phyloP scores from a whole-genome alignment of 2,888 invertebrate genomes.

The Microplitis deprimator region DNA sequence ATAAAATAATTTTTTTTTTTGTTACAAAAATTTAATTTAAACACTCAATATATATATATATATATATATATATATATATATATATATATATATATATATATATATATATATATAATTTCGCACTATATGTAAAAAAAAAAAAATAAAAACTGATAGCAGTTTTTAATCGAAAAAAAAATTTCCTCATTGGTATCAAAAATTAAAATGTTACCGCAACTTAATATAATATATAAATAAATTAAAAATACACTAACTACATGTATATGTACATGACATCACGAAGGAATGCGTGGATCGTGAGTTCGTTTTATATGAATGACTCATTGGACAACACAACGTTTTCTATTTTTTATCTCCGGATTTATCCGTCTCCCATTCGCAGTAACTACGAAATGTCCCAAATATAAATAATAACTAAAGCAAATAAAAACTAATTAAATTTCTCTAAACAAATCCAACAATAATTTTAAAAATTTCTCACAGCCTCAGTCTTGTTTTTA shows the following conservation, averaged over 20 bases:
- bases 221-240: neutral
- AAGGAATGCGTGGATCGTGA: slow-evolving; percentile 64
- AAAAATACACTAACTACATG: slow-evolving; percentile 13
- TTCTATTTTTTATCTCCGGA: slow-evolving; percentile 21
- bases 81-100: too few relatives aligned
- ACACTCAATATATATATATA: too few relatives aligned
- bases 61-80: too few relatives aligned
- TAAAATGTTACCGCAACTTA: too few relatives aligned
- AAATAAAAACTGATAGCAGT: too few relatives aligned
- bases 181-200: too few relatives aligned
- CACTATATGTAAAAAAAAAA: too few relatives aligned
- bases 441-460: neutral
- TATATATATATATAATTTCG: too few relatives aligned
- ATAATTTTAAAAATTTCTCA: neutral
- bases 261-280: slow-evolving; percentile 62
- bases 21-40: too few relatives aligned
- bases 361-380: neutral
- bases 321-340: slow-evolving; percentile 53
- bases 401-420: neutral
- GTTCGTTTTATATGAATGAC: slow-evolving; percentile 53
- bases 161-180: too few relatives aligned
- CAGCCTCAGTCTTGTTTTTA: neutral
- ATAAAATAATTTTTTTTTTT: too few relatives aligned
- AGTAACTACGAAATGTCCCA: neutral
- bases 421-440: neutral